Base-by-base conservation (phyloP, 1,140 invertebrate genomes). In the Sarcophaga peregrina region DNA sequence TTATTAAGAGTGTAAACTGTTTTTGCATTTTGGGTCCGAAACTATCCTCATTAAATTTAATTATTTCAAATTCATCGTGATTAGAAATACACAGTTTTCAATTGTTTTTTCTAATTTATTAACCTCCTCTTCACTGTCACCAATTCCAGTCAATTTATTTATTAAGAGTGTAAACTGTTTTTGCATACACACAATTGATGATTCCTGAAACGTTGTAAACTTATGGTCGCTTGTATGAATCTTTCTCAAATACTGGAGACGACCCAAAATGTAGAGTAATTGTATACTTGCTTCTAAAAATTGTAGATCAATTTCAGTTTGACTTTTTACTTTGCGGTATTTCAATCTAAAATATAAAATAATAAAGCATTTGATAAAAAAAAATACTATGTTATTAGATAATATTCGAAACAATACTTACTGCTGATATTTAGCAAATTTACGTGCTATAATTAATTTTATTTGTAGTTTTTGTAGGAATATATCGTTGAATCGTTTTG, bases 391-490 rank as follows among this genome's bases (percentile, higher is more conserved):
- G 37, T 37, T 37, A 37, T 37, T 37, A 2, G 15, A 76, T 47
- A 13, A n/a, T n/a, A n/a, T n/a, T n/a, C 3, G 8, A 58, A 5
- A 20, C 11, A 37, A 37, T 15, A 82, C 81, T 52, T 50, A 82
- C 81, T 50, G 50, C 15, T 82, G 62, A 74, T 37, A 73, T 73
- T 25, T 73, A 9, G 62, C 47, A 10, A 82, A 8, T 15, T 50
- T 52, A 17, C 58, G 20, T 50, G 50, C 62, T 73, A 82, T 82
- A 0, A 82, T 7, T 46, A 73, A 7, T 72, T 83, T 83, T 46
- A 83, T 76, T 62, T 83, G 73, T 37, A 83, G 13, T 78, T 75
- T 62, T 58, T 76, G 75, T 46, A 83, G 52, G 20, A 50, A 73
- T 20, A 45, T 48, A 46, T 82, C 82, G 76, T 82, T 82, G 3